These are phyloP conservation scores for Brenthis hecate DNA, from an alignment of 2,888 invertebrate species.

Conservation along the genomic window DNA sequence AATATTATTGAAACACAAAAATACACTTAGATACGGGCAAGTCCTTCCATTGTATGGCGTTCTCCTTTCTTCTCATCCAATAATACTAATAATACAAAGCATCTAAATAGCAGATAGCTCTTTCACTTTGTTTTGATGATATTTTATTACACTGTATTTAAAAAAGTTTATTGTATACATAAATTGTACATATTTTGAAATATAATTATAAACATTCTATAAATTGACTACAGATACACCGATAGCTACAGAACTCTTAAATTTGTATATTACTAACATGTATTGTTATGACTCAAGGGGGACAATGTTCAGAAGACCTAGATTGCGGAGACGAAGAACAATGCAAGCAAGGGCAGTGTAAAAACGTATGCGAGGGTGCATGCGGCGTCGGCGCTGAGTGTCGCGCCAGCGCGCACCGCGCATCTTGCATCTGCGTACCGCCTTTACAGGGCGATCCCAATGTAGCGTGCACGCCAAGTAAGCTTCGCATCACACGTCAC, in stretches of 20 bases:
- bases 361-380: slow-evolving; percentile 88
- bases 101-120: too few relatives aligned
- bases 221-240: too few relatives aligned
- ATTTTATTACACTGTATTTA: too few relatives aligned
- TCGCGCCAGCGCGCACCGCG: slow-evolving; percentile 87
- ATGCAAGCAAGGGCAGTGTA: slow-evolving; percentile 88
- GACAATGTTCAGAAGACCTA: slow-evolving; percentile 86
- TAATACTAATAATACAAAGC: neutral
- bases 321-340: slow-evolving; percentile 88
- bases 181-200: too few relatives aligned
- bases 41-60: too few relatives aligned
- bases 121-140: too few relatives aligned
- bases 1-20: neutral
- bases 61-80: neutral
- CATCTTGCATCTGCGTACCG: slow-evolving; percentile 88
- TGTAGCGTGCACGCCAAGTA: slow-evolving; percentile 85
- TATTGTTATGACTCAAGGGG: slow-evolving; percentile 50
- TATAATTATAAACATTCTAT: too few relatives aligned
- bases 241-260: too few relatives aligned
- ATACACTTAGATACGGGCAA: too few relatives aligned
- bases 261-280: neutral
- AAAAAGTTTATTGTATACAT: too few relatives aligned
- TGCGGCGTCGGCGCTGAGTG: slow-evolving; percentile 92
- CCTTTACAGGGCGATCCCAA: slow-evolving; percentile 91
- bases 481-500: slow-evolving; percentile 11